phyloP scores from a whole-genome alignment of 1,140 invertebrate genomes.

The Halotydeus destructor region DNA sequence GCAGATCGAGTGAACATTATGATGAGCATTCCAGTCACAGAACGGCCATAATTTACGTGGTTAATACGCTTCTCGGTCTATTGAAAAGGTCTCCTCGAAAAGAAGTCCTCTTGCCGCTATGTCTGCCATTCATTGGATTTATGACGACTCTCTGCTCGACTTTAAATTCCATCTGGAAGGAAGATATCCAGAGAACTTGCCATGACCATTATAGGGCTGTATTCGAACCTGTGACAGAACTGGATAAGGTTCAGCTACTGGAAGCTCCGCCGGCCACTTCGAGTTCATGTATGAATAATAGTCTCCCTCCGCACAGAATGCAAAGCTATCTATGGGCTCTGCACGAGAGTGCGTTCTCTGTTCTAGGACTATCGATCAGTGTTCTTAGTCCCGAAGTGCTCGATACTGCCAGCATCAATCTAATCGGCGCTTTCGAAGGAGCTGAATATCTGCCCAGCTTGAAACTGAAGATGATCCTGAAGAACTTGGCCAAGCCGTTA shows the following conservation, averaged over 20 bases:
- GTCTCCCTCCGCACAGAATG: no score
- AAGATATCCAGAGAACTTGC: slow-evolving; percentile 1
- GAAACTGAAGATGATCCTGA: background rate
- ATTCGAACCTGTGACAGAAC: slow-evolving; percentile 4
- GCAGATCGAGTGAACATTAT: background rate
- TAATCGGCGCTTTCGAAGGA: background rate
- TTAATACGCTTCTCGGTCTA: background rate
- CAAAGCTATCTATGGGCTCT: background rate
- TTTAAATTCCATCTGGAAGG: slow-evolving; percentile 5
- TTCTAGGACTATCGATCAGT: background rate
- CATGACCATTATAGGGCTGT: background rate
- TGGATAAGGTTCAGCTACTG: slow-evolving; percentile 1
- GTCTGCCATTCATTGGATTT: background rate
- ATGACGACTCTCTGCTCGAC: background rate
- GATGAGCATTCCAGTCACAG: background rate
- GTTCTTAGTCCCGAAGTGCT: background rate
- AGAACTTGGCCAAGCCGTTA: background rate
- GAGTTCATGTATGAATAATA: no score
- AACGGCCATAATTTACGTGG: background rate
- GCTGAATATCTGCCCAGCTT: background rate
- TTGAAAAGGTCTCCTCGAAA: background rate
- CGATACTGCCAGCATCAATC: background rate
- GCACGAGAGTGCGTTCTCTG: background rate
- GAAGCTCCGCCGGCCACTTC: background rate
- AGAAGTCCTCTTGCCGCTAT: background rate